Conservation (phyloP, 2,113 vertebrate genomes). For the Thalassoma bifasciatum region DNA sequence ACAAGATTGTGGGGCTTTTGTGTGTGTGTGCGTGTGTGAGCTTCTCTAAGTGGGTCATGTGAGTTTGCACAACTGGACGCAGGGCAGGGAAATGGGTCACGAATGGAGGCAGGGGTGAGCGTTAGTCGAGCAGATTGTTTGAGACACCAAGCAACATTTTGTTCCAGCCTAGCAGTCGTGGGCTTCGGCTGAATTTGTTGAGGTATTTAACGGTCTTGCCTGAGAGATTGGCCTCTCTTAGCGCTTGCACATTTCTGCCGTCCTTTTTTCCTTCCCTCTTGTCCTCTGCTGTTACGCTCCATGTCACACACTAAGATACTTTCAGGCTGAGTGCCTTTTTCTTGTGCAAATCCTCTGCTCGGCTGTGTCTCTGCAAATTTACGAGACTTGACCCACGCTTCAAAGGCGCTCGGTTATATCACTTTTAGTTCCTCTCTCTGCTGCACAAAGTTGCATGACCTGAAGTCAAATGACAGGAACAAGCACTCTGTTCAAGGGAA, state of each 20-base stretch:
- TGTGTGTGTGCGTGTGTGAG: constrained; percentile 15
- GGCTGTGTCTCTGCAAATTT: neutral
- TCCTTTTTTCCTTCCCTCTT: neutral
- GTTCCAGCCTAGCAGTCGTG: constrained; percentile 48
- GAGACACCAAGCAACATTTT: constrained; percentile 51
- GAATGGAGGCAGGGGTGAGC: constrained; percentile 39
- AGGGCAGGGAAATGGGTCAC: constrained; percentile 53
- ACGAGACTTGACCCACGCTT: neutral
- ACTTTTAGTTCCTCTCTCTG: constrained; percentile 24
- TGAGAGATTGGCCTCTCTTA: constrained; percentile 19
- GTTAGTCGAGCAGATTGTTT: constrained; percentile 55
- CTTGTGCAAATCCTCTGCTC: constrained; percentile 12
- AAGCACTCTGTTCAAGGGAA: constrained; percentile 52
- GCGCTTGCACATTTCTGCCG: neutral
- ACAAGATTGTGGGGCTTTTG: constrained; percentile 40
- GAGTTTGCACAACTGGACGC: constrained; percentile 56
- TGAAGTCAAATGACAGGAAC: constrained; percentile 63
- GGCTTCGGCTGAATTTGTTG: constrained; percentile 51
- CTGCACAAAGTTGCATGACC: constrained; percentile 32
- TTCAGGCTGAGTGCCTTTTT: constrained; percentile 7
- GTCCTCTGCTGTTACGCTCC: neutral
- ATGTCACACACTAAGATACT: constrained; percentile 25
- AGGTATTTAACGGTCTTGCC: constrained; percentile 44
- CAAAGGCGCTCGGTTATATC: neutral
- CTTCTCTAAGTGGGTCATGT: constrained; percentile 67